phyloP scores from a whole-genome alignment of 2,113 vertebrate species.

The Rhinopomastus cyanomelas region DNA sequence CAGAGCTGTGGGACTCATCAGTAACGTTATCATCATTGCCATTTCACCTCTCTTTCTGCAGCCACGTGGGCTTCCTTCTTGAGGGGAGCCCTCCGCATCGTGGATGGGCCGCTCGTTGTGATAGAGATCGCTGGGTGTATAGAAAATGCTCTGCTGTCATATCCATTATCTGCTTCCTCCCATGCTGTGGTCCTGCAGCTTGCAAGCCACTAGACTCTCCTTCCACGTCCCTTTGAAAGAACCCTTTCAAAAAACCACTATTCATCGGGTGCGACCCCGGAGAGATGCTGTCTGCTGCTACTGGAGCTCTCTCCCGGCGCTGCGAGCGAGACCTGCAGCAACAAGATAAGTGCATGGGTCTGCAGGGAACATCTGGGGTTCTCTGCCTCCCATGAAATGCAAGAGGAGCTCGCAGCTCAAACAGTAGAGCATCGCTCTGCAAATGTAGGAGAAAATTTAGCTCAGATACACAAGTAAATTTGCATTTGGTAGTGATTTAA shows the following conservation, averaged over 20 bases:
- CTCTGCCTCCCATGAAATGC: slow-evolving; percentile 49
- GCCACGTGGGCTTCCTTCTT: slow-evolving; percentile 2
- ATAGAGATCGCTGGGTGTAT: slow-evolving; percentile 56
- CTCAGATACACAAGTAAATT: slow-evolving; percentile 59
- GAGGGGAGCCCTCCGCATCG: slow-evolving; percentile 23
- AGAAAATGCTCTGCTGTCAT: slow-evolving; percentile 67
- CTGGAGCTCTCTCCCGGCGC: slow-evolving; percentile 51
- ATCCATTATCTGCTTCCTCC: slow-evolving; percentile 66
- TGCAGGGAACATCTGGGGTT: slow-evolving; percentile 50
- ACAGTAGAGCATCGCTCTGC: slow-evolving; percentile 61
- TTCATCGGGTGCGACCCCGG: slow-evolving; percentile 53
- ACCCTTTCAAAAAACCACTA: slow-evolving; percentile 59
- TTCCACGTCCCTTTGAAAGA: slow-evolving; percentile 57
- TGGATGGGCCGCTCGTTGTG: slow-evolving; percentile 56
- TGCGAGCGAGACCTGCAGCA: slow-evolving; percentile 55
- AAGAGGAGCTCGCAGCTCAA: slow-evolving; percentile 46
- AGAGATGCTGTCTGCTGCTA: slow-evolving; percentile 63
- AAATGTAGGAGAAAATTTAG: slow-evolving; percentile 62
- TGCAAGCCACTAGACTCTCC: slow-evolving; percentile 65
- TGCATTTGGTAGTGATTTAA: slow-evolving; percentile 68
- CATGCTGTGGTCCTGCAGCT: slow-evolving; percentile 54
- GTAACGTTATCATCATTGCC: slow-evolving; percentile 55
- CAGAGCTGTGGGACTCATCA: slow-evolving; percentile 56
- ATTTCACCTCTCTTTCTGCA: slow-evolving; percentile 54
- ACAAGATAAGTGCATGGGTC: slow-evolving; percentile 64